Base-by-base conservation (phyloP, 2,113 vertebrate species). In the Rhinogobius similis region DNA sequence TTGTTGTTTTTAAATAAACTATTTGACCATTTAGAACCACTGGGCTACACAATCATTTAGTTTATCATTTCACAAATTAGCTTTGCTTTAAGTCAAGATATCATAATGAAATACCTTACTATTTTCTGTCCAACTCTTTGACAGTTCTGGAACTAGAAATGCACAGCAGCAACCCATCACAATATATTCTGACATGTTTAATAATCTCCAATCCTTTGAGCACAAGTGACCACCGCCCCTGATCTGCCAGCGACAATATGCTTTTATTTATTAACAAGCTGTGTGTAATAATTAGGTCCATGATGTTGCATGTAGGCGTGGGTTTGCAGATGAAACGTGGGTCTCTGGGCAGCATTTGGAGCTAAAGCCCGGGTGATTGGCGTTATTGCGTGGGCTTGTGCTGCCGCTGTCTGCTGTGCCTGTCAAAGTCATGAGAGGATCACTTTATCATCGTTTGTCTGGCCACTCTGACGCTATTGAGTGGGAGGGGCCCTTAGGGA, bases 361-460 rank as follows among this genome's bases (percentile, higher is more conserved):
- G 56, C 24, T n/a, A 79, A 65, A 76, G 84, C 48, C 85, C 3
- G 93, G 89, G 88, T 94, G 92, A 83, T 91, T 79, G 93, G 93
- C 92, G 93, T 96, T 96, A 96, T 97, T 98, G 94, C 93, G 92
- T 91, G 91, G 90, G 93, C 92, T 89, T 76, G 79, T 76, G 77
- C 81, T 72, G 87, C 88, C 72, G 92, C 93, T 93, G 95, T 96
- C 96, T 94, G 90, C 92, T 93, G 91, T 89, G 92, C 94, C 95
- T 92, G 93, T 93, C 94, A 89, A 88, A 91, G 80, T 92, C 92
- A 93, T 86, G 86, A 91, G 89, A 93, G 92, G 90, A 95, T 94
- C 95, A 96, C 97, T 99, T 98, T 97, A 98, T 98, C 97, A 98
- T 98, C 95, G 92, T 98, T 97, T 98, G 96, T 97, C 96, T 93